Evolutionary conservation across 2,888 invertebrate species (phyloP).

Genomic region (Melipona bicolor): DNA sequence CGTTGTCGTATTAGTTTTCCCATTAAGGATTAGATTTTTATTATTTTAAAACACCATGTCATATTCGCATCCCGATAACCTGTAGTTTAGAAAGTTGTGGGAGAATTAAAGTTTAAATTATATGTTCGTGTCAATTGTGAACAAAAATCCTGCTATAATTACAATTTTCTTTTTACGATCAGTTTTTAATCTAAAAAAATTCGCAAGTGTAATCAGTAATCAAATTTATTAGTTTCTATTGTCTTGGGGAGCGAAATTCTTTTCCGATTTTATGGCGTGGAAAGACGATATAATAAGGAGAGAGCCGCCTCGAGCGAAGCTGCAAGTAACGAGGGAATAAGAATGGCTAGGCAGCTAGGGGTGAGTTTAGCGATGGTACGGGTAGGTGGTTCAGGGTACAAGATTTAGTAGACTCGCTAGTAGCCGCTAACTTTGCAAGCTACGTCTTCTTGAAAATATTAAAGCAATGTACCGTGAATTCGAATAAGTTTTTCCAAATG

Average conservation of each 20-base stretch:
- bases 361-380: constrained; percentile 63
- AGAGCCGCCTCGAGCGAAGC: constrained; percentile 79
- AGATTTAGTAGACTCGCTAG: constrained; percentile 83
- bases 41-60: fast-evolving
- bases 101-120: not conserved
- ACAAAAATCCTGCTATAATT: not conserved
- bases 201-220: constrained; percentile 83
- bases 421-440: constrained; percentile 80
- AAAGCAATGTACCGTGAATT: constrained; percentile 75
- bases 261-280: constrained; percentile 84
- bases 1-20: not conserved
- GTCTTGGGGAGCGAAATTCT: constrained; percentile 83
- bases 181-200: constrained; percentile 62
- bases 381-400: constrained; percentile 61
- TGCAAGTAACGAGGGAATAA: constrained; percentile 84
- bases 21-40: not conserved
- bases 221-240: constrained; percentile 85
- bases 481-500: constrained; percentile 32
- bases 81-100: not conserved
- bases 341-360: constrained; percentile 78
- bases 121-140: not conserved
- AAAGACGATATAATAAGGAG: constrained; percentile 84
- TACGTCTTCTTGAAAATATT: constrained; percentile 77
- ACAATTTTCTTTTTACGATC: not conserved
- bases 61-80: not conserved